Base-by-base conservation (phyloP, 1,140 invertebrate genomes). In the Drosophila ananassae region DNA sequence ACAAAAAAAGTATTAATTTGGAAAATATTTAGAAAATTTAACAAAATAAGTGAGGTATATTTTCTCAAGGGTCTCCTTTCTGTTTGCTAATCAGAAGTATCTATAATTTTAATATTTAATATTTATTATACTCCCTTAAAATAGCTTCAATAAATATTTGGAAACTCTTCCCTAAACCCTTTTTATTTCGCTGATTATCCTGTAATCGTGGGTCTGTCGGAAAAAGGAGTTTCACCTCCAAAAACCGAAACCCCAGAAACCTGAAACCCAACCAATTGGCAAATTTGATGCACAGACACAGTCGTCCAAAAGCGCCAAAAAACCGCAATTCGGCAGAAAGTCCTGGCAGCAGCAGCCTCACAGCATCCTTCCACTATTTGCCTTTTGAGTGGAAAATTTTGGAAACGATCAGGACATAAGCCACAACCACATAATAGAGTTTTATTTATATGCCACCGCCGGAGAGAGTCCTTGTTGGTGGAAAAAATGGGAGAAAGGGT, bases 351-450 rank as follows among this genome's bases (percentile, higher is more conserved):
- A 37, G 34, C 34, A 37, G 10, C 34, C 25, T 28, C 25, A 1
- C 8, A 12, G 34, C 34, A 37, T 37, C 34, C 34, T 37, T 37
- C 34, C 34, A 37, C 34, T 37, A 37, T 37, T 37, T 37, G 34
- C 34, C 34, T 37, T 37, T 25, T n/a, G 59, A 78, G 67, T 60
- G 57, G 48, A 67, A 69, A 61, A 75, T 77, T 66, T 75, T 81
- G 74, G 74, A 69, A 76, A 56, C 69, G 78, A 85, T 85, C 81
- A 81, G 30, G 75, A 64, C 77, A 81, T 78, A 78, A 85, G 83
- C 83, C 83, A 59, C 78, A 85, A 79, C 82, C 83, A 73, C 83
- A 89, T 89, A 82, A 85, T 87, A 79, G 50, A 89, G 71, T 87
- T 87, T 87, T 76, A 87, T 87, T 87, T 87, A 47, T 44, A 44